A percentile compares a stretch with the other conserved stretches of the same genome.
Evolutionary conservation across 2,888 invertebrate species (phyloP).

Genomic region (Ferrisia virgata): DNA sequence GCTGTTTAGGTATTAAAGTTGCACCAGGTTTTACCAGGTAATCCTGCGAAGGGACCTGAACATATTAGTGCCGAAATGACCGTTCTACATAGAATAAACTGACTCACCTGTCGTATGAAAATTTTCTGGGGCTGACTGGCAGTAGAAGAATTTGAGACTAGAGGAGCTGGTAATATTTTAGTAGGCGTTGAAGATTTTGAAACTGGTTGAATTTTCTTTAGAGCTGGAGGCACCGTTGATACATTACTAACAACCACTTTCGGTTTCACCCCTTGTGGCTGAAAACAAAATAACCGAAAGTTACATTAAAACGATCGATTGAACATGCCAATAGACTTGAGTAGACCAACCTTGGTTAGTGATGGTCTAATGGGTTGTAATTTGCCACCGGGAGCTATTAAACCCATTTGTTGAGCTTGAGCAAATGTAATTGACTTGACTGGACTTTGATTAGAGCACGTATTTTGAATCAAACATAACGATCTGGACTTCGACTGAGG

Average conservation of each 20-base stretch:
- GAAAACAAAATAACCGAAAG: not conserved
- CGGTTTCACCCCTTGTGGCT: slow-evolving; percentile 49
- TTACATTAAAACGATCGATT: not conserved
- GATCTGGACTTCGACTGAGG: slow-evolving; percentile 46
- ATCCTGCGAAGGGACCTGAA: slow-evolving; percentile 9
- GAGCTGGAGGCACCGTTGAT: slow-evolving; percentile 49
- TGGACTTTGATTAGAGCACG: slow-evolving; percentile 33
- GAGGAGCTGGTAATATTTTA: slow-evolving; percentile 66
- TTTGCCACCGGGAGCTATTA: slow-evolving; percentile 57
- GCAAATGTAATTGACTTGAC: slow-evolving; percentile 64
- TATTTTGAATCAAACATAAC: not conserved
- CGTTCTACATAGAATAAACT: not conserved
- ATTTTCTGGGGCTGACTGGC: slow-evolving; percentile 53
- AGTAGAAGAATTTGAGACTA: slow-evolving; percentile 50
- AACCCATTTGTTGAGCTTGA: slow-evolving; percentile 64
- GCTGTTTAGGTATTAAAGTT: not conserved
- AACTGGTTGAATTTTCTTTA: slow-evolving; percentile 53
- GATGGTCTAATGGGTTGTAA: slow-evolving; percentile 53
- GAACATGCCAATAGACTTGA: not conserved
- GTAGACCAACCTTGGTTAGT: not conserved
- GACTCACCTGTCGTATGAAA: slow-evolving; percentile 52
- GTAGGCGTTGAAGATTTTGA: slow-evolving; percentile 69
- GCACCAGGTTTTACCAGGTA: slow-evolving; percentile 25
- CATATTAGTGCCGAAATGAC: not conserved
- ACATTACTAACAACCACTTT: slow-evolving; percentile 58